phyloP scores from a whole-genome alignment of 2,113 vertebrate genomes.

The Pardalotus punctatus region DNA sequence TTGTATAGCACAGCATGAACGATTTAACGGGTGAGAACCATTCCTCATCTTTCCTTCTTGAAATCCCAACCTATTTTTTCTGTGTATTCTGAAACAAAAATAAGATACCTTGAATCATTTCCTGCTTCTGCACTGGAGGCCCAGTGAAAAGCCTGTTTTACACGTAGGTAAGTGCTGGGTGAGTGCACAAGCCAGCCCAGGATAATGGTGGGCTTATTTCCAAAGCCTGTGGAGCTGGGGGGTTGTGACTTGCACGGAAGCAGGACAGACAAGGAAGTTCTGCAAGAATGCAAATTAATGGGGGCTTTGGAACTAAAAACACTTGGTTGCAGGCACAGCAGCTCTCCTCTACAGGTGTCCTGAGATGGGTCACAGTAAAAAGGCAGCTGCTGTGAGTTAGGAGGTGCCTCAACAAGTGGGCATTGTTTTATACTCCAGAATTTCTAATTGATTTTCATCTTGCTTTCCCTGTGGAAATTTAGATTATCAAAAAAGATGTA shows the following conservation, averaged over 20 bases:
- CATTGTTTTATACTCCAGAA: not conserved
- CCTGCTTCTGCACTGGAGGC: not conserved
- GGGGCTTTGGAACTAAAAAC: not conserved
- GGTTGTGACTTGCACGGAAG: not conserved
- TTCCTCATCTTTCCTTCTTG: not conserved
- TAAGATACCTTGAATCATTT: not conserved
- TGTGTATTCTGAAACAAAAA: not conserved
- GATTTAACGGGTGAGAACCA: not conserved
- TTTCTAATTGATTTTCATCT: not conserved
- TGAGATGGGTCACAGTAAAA: not conserved
- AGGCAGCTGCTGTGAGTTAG: not conserved
- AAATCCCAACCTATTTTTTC: not conserved
- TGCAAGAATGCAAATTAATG: not conserved
- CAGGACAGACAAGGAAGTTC: not conserved
- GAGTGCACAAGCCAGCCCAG: not conserved
- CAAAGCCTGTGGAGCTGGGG: not conserved
- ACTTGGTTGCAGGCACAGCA: not conserved
- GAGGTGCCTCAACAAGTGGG: not conserved
- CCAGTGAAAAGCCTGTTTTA: not conserved
- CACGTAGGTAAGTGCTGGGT: not conserved
- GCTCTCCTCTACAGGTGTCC: not conserved
- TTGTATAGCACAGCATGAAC: not conserved
- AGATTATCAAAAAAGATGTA: not conserved
- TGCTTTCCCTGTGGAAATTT: not conserved
- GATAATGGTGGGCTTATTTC: not conserved